A percentile compares a stretch with the other conserved stretches of the same genome.
Evolutionary conservation across 2,888 invertebrate genomes (phyloP).

Genomic region (Ectemnius cavifrons): DNA sequence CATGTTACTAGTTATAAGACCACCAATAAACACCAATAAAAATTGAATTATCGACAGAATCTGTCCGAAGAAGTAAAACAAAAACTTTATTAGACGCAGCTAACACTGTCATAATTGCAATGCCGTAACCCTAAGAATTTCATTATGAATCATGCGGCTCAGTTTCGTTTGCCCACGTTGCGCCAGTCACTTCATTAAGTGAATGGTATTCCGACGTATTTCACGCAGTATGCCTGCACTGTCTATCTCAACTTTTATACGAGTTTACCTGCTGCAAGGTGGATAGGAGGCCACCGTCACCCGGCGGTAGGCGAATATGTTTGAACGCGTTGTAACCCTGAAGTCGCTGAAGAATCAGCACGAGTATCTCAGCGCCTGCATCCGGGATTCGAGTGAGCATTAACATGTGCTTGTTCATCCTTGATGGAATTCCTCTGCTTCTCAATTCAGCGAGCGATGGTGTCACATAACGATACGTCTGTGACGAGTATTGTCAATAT

Average conservation of each 20-base stretch:
- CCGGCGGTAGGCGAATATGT: conserved; percentile 79
- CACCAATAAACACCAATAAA: too few species aligned
- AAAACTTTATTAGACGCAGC: too few species aligned
- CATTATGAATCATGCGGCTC: not conserved
- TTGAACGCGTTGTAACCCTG: conserved; percentile 82
- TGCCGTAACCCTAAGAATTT: not conserved
- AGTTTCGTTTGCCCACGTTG: not conserved
- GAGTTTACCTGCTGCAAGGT: conserved; percentile 76
- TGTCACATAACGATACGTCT: conserved; percentile 75
- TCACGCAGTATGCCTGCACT: not conserved
- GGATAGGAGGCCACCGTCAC: conserved; percentile 69
- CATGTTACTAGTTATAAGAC: too few species aligned
- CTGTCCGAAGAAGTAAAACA: too few species aligned
- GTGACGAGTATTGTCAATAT: conserved; percentile 2
- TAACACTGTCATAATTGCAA: too few species aligned
- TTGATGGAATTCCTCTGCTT: conserved; percentile 75
- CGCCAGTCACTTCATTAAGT: not conserved
- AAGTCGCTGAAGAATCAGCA: conserved; percentile 81
- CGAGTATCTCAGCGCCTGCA: conserved; percentile 81
- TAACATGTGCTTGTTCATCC: conserved; percentile 79
- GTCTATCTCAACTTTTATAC: not conserved
- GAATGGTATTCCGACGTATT: not conserved
- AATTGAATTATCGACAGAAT: conserved; percentile 19
- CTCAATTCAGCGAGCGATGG: conserved; percentile 80
- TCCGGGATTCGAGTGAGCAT: conserved; percentile 82